A percentile compares a stretch with the other conserved stretches of the same genome.
Conservation (phyloP, 2,888 invertebrate genomes). For the Cheilosia variabilis region DNA sequence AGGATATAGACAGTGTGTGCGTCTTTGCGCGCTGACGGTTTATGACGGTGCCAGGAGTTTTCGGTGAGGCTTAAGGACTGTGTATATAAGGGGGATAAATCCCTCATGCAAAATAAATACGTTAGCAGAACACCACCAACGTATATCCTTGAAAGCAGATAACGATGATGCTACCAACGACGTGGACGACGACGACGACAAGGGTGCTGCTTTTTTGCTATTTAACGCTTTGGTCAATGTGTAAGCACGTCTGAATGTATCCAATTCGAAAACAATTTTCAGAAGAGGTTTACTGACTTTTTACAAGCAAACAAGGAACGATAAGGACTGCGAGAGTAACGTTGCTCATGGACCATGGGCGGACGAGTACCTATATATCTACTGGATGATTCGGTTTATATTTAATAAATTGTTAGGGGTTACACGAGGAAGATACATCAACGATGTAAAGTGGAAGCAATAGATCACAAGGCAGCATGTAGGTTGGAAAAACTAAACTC, state of each 20-base stretch:
- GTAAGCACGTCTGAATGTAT: constrained; percentile 53
- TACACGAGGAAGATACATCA: not conserved
- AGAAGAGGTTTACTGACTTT: constrained; percentile 51
- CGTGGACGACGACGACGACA: not conserved
- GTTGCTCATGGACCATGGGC: not conserved
- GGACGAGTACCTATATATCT: not conserved
- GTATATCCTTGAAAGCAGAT: constrained; percentile 35
- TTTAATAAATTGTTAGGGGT: constrained; percentile 15
- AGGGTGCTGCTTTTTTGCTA: constrained; percentile 23
- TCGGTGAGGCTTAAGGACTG: not conserved
- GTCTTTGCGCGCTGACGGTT: not conserved
- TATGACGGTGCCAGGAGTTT: constrained; percentile 6
- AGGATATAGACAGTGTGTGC: not conserved
- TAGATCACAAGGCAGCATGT: not conserved
- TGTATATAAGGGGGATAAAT: constrained; percentile 25
- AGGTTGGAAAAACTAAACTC: constrained; percentile 10
- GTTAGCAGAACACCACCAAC: constrained; percentile 41
- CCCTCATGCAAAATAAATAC: constrained; percentile 65
- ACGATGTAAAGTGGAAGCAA: not conserved
- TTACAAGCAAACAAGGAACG: constrained; percentile 12
- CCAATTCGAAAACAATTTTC: constrained; percentile 68
- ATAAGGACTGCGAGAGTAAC: not conserved
- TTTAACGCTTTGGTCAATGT: constrained; percentile 45
- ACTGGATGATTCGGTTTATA: constrained; percentile 6
- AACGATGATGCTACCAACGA: constrained; percentile 29